Percentiles rank a stretch among this genome's conserved stretches.
phyloP scores from a whole-genome alignment of 2,797 vertebrate species.

The Peromyscus attwateri region DNA sequence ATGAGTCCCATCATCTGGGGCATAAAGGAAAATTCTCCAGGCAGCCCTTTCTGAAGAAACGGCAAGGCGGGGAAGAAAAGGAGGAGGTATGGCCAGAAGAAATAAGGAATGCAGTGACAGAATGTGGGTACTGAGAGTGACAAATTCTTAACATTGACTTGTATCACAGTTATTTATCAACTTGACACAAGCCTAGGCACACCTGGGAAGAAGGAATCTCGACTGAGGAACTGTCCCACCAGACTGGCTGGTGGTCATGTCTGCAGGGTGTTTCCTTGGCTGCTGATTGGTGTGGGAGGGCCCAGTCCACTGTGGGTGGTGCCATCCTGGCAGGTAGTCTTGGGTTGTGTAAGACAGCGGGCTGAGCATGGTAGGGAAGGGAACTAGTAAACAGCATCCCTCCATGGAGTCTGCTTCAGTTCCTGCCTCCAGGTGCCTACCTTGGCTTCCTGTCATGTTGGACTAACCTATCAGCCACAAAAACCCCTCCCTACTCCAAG shows the following conservation, averaged over 20 bases:
- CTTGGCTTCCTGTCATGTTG: not conserved
- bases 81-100: not conserved
- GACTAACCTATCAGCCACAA: not conserved
- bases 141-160: not conserved
- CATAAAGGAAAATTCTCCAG: not conserved
- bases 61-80: not conserved
- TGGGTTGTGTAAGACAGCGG: not conserved
- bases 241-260: not conserved
- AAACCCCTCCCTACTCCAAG: not conserved
- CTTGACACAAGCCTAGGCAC: not conserved
- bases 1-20: not conserved
- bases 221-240: not conserved
- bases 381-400: not conserved
- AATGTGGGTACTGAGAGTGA: not conserved
- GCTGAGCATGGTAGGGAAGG: not conserved
- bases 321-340: not conserved
- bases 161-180: no score
- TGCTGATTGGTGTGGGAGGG: not conserved
- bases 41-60: not conserved
- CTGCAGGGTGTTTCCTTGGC: not conserved
- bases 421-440: not conserved
- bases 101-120: not conserved
- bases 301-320: not conserved
- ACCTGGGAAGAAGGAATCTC: not conserved
- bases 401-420: not conserved